Conservation (phyloP, 1,140 invertebrate genomes). For the Myzus persicae region DNA sequence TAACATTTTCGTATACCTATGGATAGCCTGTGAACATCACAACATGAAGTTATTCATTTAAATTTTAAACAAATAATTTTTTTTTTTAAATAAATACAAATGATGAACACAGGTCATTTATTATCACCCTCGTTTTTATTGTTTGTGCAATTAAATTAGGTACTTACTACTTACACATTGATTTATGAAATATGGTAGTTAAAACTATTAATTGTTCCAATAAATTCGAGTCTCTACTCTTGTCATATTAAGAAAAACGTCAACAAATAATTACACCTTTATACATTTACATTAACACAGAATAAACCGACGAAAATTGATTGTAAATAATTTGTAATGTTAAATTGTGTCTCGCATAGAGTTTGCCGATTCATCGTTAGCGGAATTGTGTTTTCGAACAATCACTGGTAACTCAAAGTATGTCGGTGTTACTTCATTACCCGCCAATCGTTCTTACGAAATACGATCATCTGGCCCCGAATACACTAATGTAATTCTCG, state of each 20-base stretch:
- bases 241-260: not conserved
- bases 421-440: not conserved
- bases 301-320: not conserved
- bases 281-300: not conserved
- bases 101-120: not conserved
- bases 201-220: not conserved
- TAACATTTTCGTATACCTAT: too few species aligned
- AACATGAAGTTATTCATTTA: not conserved
- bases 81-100: not conserved
- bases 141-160: not conserved
- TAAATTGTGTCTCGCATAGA: not conserved
- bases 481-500: not conserved
- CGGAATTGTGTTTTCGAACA: constrained; percentile 24
- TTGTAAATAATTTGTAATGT: not conserved
- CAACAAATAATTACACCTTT: not conserved
- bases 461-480: constrained; percentile 12
- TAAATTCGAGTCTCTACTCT: not conserved
- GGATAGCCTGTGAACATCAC: not conserved
- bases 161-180: not conserved
- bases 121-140: not conserved
- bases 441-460: constrained; percentile 12
- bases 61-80: not conserved
- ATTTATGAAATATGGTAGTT: not conserved
- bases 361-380: not conserved
- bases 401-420: not conserved